phyloP scores from a whole-genome alignment of 1,140 invertebrate species.

The Mylabris phalerata region DNA sequence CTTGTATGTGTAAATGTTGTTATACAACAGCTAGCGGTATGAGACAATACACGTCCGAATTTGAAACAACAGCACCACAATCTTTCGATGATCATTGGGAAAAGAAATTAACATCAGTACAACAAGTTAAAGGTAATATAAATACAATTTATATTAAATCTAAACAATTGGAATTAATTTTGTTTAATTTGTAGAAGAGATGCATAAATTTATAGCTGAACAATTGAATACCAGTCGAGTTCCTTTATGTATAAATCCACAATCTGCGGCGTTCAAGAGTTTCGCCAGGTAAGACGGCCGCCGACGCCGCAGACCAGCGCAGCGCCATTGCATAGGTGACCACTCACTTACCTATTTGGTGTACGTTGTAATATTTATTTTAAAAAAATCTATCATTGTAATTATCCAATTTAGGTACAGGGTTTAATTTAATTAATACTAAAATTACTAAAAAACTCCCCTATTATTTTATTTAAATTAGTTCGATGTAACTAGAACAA shows the following conservation, averaged over 20 bases:
- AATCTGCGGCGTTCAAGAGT: slow-evolving; percentile 98
- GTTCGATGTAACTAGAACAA: slow-evolving; percentile 10
- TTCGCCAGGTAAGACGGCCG: slow-evolving; percentile 89
- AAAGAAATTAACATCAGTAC: slow-evolving; percentile 81
- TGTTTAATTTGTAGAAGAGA: slow-evolving; percentile 71
- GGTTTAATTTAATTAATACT: background rate
- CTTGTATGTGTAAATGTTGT: slow-evolving; percentile 99
- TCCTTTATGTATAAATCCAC: slow-evolving; percentile 97
- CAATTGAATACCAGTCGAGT: slow-evolving; percentile 89
- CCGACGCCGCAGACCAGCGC: slow-evolving; percentile 42
- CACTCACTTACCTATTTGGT: slow-evolving; percentile 51
- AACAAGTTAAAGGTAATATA: slow-evolving; percentile 84
- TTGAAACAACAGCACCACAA: slow-evolving; percentile 83
- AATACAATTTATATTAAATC: background rate
- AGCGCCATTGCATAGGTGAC: slow-evolving; percentile 45
- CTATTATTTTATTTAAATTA: too few relatives aligned
- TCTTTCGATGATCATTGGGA: slow-evolving; percentile 94
- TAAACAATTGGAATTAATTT: background rate
- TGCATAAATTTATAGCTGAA: slow-evolving; percentile 97
- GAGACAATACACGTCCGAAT: slow-evolving; percentile 85
- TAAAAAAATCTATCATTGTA: background rate
- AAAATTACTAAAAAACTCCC: too few relatives aligned
- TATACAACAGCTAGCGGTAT: slow-evolving; percentile 65
- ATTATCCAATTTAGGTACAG: background rate
- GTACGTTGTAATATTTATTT: slow-evolving; percentile 40